These are phyloP conservation scores for Helicoverpa assulta DNA, from an alignment of 2,888 invertebrate species.

Conservation along the genomic window DNA sequence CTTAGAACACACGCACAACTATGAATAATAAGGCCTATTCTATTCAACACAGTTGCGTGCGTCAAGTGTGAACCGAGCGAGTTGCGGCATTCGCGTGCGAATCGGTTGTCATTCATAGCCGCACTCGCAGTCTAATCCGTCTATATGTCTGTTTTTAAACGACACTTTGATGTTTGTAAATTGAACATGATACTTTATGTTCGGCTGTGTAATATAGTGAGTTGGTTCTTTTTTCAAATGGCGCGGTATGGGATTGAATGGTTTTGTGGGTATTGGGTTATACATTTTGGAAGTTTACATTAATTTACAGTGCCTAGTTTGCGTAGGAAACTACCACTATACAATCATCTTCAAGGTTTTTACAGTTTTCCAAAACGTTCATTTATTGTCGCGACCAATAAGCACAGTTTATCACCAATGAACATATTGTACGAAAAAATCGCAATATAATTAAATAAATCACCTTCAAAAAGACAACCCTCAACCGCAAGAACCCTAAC, in stretches of 20 bases:
- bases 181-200: conserved; percentile 64
- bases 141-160: conserved; percentile 62
- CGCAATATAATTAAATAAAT: conserved; percentile 20
- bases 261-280: conserved; percentile 33
- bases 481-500: conserved; percentile 21
- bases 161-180: conserved; percentile 63
- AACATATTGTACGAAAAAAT: not conserved
- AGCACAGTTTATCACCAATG: not conserved
- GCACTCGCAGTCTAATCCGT: conserved; percentile 63
- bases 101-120: conserved; percentile 67
- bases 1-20: no score
- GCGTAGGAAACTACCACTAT: no score
- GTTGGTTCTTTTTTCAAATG: conserved; percentile 45
- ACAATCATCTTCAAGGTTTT: no score
- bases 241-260: conserved; percentile 35
- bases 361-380: not conserved
- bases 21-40: conserved; percentile 3
- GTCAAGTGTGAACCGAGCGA: conserved; percentile 50
- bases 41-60: conserved; percentile 46
- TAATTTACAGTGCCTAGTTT: no score
- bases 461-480: not conserved
- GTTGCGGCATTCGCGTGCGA: conserved; percentile 54
- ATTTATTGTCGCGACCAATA: no score
- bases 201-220: conserved; percentile 50
- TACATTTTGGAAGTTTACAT: conserved; percentile 9